phyloP scores from a whole-genome alignment of 2,888 invertebrate species.

The Pimpla rufipes region DNA sequence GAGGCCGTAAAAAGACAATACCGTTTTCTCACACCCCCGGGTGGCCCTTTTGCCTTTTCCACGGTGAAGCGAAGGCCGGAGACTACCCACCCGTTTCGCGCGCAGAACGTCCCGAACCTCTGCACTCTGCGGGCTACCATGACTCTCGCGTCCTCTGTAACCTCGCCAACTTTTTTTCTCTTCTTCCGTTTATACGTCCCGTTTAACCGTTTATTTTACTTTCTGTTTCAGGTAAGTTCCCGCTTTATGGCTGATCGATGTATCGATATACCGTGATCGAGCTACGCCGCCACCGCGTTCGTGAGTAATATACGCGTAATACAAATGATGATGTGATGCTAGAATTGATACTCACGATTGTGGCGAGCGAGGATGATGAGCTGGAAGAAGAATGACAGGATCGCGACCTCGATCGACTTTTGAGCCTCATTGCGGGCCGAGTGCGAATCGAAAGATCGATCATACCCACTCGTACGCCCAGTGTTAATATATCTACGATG shows the following conservation, averaged over 20 bases:
- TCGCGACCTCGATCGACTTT: slow-evolving; percentile 65
- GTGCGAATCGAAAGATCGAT: slow-evolving; percentile 59
- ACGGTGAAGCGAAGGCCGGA: slow-evolving; percentile 67
- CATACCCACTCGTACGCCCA: slow-evolving; percentile 38
- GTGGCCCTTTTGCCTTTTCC: slow-evolving; percentile 46
- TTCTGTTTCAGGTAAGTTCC: slow-evolving; percentile 80
- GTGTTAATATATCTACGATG: slow-evolving; percentile 45
- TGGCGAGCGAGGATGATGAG: slow-evolving; percentile 53
- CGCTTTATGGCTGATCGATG: slow-evolving; percentile 43
- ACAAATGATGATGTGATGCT: slow-evolving; percentile 21
- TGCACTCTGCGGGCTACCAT: slow-evolving; percentile 7
- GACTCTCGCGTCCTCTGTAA: not conserved
- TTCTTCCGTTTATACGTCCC: slow-evolving; percentile 4
- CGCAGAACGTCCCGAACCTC: slow-evolving; percentile 35
- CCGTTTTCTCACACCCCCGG: slow-evolving; percentile 77
- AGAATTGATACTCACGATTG: slow-evolving; percentile 44
- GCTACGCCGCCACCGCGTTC: not conserved
- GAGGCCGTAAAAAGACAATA: slow-evolving; percentile 84
- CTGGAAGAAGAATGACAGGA: slow-evolving; percentile 70
- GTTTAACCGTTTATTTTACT: slow-evolving; percentile 54
- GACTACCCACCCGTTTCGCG: slow-evolving; percentile 52
- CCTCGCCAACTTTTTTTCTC: slow-evolving; percentile 21
- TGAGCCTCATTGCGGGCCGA: slow-evolving; percentile 27
- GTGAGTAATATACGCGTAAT: slow-evolving; percentile 36
- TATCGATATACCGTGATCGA: slow-evolving; percentile 69